These are phyloP conservation scores for Scomberomorus guttatus DNA, from an alignment of 2,797 vertebrate species.

Conservation along the genomic window DNA sequence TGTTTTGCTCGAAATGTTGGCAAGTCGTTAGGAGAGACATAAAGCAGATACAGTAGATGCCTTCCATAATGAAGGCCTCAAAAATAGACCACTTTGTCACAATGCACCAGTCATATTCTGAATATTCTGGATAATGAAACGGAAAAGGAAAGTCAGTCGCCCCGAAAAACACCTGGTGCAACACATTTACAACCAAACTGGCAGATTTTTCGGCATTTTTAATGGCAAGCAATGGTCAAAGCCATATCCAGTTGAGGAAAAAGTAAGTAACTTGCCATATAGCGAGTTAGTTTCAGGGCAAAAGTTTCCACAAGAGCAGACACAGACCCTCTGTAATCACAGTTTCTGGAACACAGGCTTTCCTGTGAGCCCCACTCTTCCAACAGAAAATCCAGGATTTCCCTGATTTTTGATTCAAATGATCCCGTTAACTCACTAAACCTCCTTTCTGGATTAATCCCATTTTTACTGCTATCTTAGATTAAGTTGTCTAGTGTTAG, in stretches of 20 bases:
- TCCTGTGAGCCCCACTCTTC: conserved; percentile 35
- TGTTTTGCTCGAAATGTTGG: neutral
- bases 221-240: neutral
- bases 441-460: conserved; percentile 8
- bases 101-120: neutral
- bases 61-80: neutral
- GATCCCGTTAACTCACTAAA: conserved; percentile 17
- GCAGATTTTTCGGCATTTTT: neutral
- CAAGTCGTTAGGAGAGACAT: neutral
- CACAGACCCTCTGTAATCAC: conserved; percentile 34
- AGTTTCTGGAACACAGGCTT: conserved; percentile 35
- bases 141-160: neutral
- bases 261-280: neutral
- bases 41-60: neutral
- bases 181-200: neutral
- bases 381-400: conserved; percentile 22
- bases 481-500: neutral
- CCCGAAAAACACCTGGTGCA: neutral
- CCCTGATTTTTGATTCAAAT: conserved; percentile 17
- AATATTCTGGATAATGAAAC: too few species aligned
- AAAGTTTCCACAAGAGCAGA: conserved; percentile 19
- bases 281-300: conserved; percentile 17
- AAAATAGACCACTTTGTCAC: neutral
- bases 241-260: neutral
- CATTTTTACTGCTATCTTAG: conserved; percentile 1